Percentiles rank a stretch among this genome's conserved stretches.
Conservation (phyloP, 2,797 vertebrate genomes). For the Ptychadena robeensis region DNA sequence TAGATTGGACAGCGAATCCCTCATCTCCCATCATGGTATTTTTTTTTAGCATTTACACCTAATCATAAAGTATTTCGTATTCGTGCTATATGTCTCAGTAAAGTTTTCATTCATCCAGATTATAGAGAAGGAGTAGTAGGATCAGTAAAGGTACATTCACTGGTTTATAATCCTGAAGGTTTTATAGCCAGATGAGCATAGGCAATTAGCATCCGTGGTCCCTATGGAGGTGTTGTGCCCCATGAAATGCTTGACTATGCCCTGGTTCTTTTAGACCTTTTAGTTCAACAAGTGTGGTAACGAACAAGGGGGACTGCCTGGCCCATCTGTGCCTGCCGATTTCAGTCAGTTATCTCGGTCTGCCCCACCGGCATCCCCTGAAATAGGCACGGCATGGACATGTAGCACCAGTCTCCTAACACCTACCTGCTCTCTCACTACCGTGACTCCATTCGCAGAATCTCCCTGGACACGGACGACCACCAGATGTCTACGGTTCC, state of each 20-base stretch:
- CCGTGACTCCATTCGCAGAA: conserved; percentile 92
- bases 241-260: not conserved
- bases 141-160: too few relatives aligned
- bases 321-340: conserved; percentile 92
- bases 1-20: too few relatives aligned
- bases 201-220: too few relatives aligned
- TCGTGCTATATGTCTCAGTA: too few relatives aligned
- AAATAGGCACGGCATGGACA: conserved; percentile 86
- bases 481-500: conserved; percentile 91
- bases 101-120: too few relatives aligned
- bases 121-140: too few relatives aligned
- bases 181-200: too few relatives aligned
- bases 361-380: conserved; percentile 94
- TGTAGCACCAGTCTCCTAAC: conserved; percentile 92
- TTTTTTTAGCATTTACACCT: too few relatives aligned
- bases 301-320: conserved; percentile 91
- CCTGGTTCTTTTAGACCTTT: not conserved
- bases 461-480: conserved; percentile 93
- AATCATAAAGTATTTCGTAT: too few relatives aligned
- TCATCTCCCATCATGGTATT: too few relatives aligned
- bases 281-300: conserved; percentile 91
- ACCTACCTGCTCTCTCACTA: conserved; percentile 95
- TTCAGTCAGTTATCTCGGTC: conserved; percentile 87
- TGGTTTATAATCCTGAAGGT: too few relatives aligned
- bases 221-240: too few relatives aligned